A percentile compares a stretch with the other conserved stretches of the same genome.
Conservation (phyloP, 2,888 invertebrate species). For the Morpho helenor region DNA sequence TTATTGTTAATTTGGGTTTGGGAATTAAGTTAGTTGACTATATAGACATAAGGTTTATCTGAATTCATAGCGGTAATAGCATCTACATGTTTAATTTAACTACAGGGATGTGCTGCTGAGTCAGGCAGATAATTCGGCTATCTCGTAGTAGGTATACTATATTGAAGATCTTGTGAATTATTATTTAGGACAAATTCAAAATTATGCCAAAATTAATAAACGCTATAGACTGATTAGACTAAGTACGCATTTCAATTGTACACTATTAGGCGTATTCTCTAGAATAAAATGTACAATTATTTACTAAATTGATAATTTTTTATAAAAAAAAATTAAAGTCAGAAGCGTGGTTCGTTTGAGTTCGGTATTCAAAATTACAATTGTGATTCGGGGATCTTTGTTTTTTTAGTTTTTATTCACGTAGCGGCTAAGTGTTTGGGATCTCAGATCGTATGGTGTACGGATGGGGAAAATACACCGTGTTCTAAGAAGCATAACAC, state of each 20-base stretch:
- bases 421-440: conserved; percentile 64
- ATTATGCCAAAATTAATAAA: conserved; percentile 74
- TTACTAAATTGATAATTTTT: conserved; percentile 69
- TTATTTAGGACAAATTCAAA: conserved; percentile 52
- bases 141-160: conserved; percentile 42
- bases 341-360: conserved; percentile 56
- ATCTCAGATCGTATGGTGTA: conserved; percentile 51
- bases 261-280: conserved; percentile 77
- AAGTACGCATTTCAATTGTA: conserved; percentile 74
- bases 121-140: conserved; percentile 55
- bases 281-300: conserved; percentile 73
- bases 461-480: conserved; percentile 63
- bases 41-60: conserved; percentile 73
- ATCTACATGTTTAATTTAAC: conserved; percentile 70
- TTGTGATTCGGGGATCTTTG: conserved; percentile 67
- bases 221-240: conserved; percentile 79
- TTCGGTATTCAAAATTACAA: conserved; percentile 53
- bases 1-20: conserved; percentile 78
- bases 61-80: conserved; percentile 72
- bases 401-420: conserved; percentile 40
- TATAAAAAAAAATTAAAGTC: conserved; percentile 50
- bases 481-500: conserved; percentile 77
- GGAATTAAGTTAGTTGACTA: conserved; percentile 75
- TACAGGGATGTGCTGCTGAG: conserved; percentile 77
- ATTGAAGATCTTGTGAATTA: conserved; percentile 46